phyloP scores from a whole-genome alignment of 2,888 invertebrate genomes.

The Emmelina monodactyla region DNA sequence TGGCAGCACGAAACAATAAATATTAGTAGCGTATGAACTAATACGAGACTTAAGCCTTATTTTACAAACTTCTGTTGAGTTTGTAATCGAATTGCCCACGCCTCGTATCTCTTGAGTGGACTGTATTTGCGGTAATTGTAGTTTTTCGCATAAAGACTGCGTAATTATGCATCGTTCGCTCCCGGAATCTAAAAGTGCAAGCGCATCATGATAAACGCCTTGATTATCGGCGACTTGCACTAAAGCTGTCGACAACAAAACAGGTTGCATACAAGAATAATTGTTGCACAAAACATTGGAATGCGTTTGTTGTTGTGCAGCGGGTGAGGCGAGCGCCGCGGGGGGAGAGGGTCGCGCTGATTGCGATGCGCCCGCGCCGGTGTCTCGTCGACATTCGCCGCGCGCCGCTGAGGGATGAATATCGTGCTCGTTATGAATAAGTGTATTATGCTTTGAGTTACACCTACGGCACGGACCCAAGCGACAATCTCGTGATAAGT shows the following conservation, averaged over 20 bases:
- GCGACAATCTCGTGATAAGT: conserved; percentile 5
- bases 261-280: background rate
- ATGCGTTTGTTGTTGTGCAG: background rate
- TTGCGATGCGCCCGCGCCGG: background rate
- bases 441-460: conserved; percentile 1
- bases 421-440: background rate
- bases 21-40: too few relatives aligned
- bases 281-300: background rate
- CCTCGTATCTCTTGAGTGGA: conserved; percentile 8
- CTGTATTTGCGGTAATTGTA: conserved; percentile 7
- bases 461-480: background rate
- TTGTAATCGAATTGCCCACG: too few relatives aligned
- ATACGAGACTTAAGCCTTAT: too few relatives aligned
- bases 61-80: too few relatives aligned
- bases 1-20: too few relatives aligned
- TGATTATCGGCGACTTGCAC: conserved; percentile 2
- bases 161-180: conserved; percentile 6
- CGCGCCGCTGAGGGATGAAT: background rate
- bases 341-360: background rate
- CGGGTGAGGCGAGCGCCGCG: background rate
- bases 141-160: background rate
- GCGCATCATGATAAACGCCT: background rate
- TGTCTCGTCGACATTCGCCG: too few relatives aligned
- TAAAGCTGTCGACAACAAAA: conserved; percentile 4
- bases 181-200: conserved; percentile 4